Evolutionary conservation across 2,113 vertebrate genomes (phyloP), one percentile per base, ranked within the genome.

Genomic region (Tautogolabrus adspersus): DNA sequence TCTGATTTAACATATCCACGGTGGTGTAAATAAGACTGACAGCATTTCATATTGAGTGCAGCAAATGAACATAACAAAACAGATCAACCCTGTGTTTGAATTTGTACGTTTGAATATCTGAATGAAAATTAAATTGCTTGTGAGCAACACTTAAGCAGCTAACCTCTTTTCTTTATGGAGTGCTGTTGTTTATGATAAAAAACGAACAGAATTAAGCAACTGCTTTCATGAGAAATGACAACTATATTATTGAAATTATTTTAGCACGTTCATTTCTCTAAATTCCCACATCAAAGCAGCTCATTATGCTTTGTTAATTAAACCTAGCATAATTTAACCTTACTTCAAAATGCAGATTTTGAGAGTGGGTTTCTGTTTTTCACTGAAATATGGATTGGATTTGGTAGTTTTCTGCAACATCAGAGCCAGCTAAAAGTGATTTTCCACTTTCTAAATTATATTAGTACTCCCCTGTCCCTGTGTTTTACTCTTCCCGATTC

Each of bases 281-380:
- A 88, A 87, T 83, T 90, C 91, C 59, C 72, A 91, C 87, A 88
- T 94, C 90, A 93, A 93, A 94, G 91, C 81, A 90, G 54, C 79
- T 88, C 82, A 89, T 90, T 90, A 78, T 74, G 75, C 87, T 88
- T 85, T 76, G 82, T 88, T 92, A 92, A 93, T 92, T 92, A 91
- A 89, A 88, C 75, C 70, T 72, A 79, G 84, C 90, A 90, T 91
- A 93, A 90, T 82, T 89, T 62, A 88, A 88, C 75, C 83, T 83
- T 40, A 87, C 88, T 90, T 91, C 81, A 91, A 89, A 91, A 91
- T 86, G 83, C 70, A 81, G 79, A 77, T 85, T 70, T 81, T 26
- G 23, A 77, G 74, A 75, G 75, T 55, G 55, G 76, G 66, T 88
- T 76, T 82, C 61, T 76, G 55, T 65, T 83, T 47, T 84, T 87